Conservation (phyloP, 2,797 vertebrate genomes). For the Dendrocincla tyrannina region DNA sequence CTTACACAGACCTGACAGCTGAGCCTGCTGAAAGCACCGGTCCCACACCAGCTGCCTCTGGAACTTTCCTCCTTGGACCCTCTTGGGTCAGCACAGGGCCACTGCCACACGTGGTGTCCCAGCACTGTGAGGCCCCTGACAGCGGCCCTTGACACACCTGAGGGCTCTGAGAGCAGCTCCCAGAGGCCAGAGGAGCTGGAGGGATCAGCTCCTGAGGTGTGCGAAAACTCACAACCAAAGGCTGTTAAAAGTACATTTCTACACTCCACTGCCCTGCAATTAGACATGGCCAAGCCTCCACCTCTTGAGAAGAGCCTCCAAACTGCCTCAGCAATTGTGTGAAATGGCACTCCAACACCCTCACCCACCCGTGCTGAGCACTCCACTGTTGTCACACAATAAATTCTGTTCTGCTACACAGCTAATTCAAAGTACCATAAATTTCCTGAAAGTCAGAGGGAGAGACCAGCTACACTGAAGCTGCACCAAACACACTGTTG, state of each 20-base stretch:
- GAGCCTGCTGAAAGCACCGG: not conserved
- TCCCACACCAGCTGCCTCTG: not conserved
- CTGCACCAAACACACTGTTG: not conserved
- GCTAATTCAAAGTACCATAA: not conserved
- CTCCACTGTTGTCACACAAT: not conserved
- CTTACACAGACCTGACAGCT: not conserved
- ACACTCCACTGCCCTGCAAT: not conserved
- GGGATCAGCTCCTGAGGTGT: not conserved
- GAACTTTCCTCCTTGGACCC: not conserved
- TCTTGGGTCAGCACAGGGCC: not conserved
- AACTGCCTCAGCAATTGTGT: not conserved
- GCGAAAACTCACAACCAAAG: not conserved
- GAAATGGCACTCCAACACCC: not conserved
- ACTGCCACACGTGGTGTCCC: not conserved
- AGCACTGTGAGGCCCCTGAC: not conserved
- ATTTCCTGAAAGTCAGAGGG: not conserved
- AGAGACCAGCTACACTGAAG: not conserved
- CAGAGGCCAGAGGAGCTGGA: rapidly evolving
- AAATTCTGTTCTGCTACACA: not conserved
- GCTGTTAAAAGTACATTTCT: not conserved
- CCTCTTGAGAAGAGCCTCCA: not conserved
- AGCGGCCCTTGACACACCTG: not conserved
- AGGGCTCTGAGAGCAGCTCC: not conserved
- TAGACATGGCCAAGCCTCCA: not conserved
- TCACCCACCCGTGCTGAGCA: not conserved